phyloP scores from a whole-genome alignment of 2,113 vertebrate genomes.

The Nesogale talazaci region DNA sequence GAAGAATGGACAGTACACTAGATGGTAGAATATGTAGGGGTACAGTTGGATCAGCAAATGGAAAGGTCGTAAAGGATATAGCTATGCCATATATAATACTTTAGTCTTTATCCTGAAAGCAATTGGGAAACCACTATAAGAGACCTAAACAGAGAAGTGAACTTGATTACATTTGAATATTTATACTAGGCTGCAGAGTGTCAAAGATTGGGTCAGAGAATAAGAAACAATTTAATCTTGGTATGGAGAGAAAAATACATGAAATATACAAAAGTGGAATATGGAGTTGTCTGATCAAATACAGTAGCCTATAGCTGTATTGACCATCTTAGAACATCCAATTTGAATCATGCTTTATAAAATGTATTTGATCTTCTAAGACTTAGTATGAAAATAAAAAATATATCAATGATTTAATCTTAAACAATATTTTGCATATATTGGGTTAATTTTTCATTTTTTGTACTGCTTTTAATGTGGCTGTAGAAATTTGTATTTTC shows the following conservation, averaged over 20 bases:
- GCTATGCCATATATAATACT: background rate
- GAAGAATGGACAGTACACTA: background rate
- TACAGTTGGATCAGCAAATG: background rate
- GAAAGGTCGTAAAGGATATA: background rate
- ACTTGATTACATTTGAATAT: background rate
- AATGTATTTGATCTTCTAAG: background rate
- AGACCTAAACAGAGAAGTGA: background rate
- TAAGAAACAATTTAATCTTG: background rate
- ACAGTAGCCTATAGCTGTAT: background rate
- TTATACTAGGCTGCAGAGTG: background rate
- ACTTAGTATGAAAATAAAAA: too few species aligned
- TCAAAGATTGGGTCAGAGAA: background rate
- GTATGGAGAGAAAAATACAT: background rate
- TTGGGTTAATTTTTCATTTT: background rate
- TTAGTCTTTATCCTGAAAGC: background rate
- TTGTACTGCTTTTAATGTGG: background rate
- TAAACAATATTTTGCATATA: background rate
- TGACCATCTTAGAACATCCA: background rate
- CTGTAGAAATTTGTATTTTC: background rate
- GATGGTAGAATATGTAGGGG: background rate
- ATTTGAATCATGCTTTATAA: background rate
- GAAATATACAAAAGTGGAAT: background rate
- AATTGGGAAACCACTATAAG: background rate
- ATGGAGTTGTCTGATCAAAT: background rate
- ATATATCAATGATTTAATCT: background rate